These are phyloP conservation scores for Tillus elongatus DNA, from an alignment of 2,888 invertebrate genomes.

Conservation along the genomic window DNA sequence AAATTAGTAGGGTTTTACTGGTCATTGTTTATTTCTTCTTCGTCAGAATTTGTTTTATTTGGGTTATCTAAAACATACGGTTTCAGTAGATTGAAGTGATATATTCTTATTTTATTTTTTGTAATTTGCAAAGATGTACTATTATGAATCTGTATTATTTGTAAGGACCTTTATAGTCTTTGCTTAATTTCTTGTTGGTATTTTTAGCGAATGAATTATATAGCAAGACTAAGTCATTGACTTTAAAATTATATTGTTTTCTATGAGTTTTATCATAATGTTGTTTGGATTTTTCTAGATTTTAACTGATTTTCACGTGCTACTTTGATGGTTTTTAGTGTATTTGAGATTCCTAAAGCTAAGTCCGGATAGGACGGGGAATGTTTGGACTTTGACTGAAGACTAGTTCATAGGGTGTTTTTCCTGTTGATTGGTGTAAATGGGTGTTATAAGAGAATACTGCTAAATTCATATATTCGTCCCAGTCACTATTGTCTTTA, in stretches of 20 bases:
- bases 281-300: background rate
- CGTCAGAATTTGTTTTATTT: background rate
- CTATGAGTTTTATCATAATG: slow-evolving; percentile 1
- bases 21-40: background rate
- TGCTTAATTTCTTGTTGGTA: background rate
- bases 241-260: background rate
- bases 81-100: slow-evolving; percentile 3
- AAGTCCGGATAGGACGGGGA: slow-evolving; percentile 1
- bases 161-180: slow-evolving; percentile 1
- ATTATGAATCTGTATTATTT: background rate
- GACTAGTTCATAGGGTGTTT: slow-evolving; percentile 1
- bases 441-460: slow-evolving; percentile 2
- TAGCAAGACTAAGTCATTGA: background rate
- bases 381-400: background rate
- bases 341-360: background rate
- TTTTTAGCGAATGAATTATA: slow-evolving; percentile 1
- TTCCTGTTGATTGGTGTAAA: background rate
- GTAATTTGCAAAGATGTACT: background rate
- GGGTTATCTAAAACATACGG: slow-evolving; percentile 1
- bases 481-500: background rate
- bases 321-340: background rate
- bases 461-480: background rate
- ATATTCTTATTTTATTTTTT: background rate
- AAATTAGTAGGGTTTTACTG: background rate
- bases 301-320: background rate